Evolutionary conservation across 2,797 vertebrate genomes (phyloP).

Genomic region (Chromobotia macracanthus): DNA sequence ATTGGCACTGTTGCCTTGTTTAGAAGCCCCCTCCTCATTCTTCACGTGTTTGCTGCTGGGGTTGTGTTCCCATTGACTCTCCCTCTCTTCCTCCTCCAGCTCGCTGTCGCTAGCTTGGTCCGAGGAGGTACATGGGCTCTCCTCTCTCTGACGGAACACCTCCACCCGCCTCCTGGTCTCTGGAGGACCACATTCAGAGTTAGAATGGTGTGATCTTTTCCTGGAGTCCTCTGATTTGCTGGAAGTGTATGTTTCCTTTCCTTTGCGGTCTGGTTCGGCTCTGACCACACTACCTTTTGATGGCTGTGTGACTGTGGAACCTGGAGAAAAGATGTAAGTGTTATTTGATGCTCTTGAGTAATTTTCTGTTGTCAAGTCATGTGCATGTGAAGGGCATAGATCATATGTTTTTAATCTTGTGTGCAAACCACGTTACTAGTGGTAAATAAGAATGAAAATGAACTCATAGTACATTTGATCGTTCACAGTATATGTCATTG

Average conservation of each 20-base stretch:
- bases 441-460: too few relatives aligned
- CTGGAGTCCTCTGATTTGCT: constrained; percentile 74
- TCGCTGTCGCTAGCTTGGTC: constrained; percentile 80
- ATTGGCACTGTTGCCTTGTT: constrained; percentile 54
- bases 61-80: constrained; percentile 64
- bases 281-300: constrained; percentile 70
- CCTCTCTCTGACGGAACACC: constrained; percentile 72
- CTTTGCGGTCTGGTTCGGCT: constrained; percentile 72
- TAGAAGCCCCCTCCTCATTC: constrained; percentile 55
- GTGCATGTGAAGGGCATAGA: background rate
- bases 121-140: constrained; percentile 76
- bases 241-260: constrained; percentile 69
- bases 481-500: too few relatives aligned
- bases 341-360: background rate
- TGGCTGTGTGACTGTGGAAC: constrained; percentile 61
- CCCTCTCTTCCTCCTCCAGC: constrained; percentile 68
- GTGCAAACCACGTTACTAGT: background rate
- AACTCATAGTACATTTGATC: too few relatives aligned
- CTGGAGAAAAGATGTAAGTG: constrained; percentile 61
- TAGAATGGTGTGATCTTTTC: constrained; percentile 74
- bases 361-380: background rate
- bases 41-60: constrained; percentile 56
- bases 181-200: constrained; percentile 71
- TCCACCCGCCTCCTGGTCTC: constrained; percentile 73
- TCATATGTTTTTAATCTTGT: background rate